Evolutionary conservation across 2,797 vertebrate species (phyloP).

Genomic region (Clarias pachynema): DNA sequence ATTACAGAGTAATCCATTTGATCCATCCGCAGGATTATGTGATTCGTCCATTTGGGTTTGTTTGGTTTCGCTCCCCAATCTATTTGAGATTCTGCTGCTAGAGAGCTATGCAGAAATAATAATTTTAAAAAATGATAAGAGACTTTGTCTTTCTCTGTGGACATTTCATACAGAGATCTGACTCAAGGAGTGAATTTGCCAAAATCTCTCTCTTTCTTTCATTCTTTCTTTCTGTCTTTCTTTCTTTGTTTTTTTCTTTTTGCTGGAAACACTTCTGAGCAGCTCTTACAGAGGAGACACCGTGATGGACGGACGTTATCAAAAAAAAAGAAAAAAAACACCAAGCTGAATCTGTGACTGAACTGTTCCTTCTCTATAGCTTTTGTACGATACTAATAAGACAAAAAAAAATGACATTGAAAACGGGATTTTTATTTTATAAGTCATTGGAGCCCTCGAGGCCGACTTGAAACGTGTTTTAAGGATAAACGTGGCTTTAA

Average conservation of each 20-base stretch:
- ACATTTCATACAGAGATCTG: constrained; percentile 77
- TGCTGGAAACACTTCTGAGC: constrained; percentile 74
- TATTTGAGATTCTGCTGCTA: constrained; percentile 87
- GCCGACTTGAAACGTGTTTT: constrained; percentile 88
- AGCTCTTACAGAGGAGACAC: constrained; percentile 64
- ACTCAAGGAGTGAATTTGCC: constrained; percentile 82
- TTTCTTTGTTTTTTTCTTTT: constrained; percentile 69
- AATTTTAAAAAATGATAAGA: constrained; percentile 50
- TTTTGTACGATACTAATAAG: constrained; percentile 94
- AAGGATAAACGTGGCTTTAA: constrained; percentile 94
- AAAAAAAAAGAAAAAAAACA: constrained; percentile 45
- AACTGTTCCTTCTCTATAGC: constrained; percentile 95
- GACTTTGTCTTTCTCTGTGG: constrained; percentile 69
- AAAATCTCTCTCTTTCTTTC: constrained; percentile 78
- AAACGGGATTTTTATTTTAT: constrained; percentile 97
- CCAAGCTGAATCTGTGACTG: constrained; percentile 79
- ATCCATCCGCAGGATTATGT: constrained; percentile 38
- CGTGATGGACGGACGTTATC: constrained; percentile 72
- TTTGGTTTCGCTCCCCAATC: constrained; percentile 60
- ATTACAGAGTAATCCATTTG: constrained; percentile 37
- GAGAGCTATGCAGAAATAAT: constrained; percentile 92
- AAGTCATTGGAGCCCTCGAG: constrained; percentile 92
- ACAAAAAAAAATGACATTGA: constrained; percentile 78
- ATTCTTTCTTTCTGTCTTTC: neutral
- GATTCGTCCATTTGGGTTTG: constrained; percentile 53